Evolutionary conservation across 2,888 invertebrate genomes (phyloP).

Genomic region (Zeuzera pyrina): DNA sequence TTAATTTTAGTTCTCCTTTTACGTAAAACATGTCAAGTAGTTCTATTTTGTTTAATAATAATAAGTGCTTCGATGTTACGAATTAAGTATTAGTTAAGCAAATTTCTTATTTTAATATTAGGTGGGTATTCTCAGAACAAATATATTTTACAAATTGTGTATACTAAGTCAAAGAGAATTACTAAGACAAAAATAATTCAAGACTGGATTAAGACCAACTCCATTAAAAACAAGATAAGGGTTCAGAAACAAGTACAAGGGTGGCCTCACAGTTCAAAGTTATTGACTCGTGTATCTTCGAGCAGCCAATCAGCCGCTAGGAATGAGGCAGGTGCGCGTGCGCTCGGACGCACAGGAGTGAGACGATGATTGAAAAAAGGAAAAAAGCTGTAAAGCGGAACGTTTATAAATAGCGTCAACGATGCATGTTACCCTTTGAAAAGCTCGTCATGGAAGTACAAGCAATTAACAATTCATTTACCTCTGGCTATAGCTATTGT

Average conservation of each 20-base stretch:
- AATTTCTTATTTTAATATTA: no score
- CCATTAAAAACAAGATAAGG: slow-evolving; percentile 36
- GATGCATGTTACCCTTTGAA: slow-evolving; percentile 55
- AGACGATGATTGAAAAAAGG: slow-evolving; percentile 24
- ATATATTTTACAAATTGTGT: no score
- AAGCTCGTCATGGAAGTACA: neutral
- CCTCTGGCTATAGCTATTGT: slow-evolving; percentile 10
- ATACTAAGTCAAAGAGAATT: no score
- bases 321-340: slow-evolving; percentile 45
- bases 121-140: no score
- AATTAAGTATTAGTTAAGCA: no score
- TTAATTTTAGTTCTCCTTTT: no score
- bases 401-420: slow-evolving; percentile 61
- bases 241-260: slow-evolving; percentile 40
- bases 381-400: slow-evolving; percentile 36
- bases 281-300: slow-evolving; percentile 46
- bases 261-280: slow-evolving; percentile 50
- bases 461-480: neutral
- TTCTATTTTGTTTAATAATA: no score
- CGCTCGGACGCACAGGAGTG: slow-evolving; percentile 35
- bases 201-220: no score
- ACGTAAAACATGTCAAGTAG: no score
- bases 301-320: slow-evolving; percentile 44
- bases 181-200: no score
- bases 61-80: no score